Percentiles rank a stretch among this genome's conserved stretches.
These are phyloP conservation scores for Daubentonia madagascariensis DNA, from an alignment of 2,113 vertebrate species.

Conservation along the genomic window DNA sequence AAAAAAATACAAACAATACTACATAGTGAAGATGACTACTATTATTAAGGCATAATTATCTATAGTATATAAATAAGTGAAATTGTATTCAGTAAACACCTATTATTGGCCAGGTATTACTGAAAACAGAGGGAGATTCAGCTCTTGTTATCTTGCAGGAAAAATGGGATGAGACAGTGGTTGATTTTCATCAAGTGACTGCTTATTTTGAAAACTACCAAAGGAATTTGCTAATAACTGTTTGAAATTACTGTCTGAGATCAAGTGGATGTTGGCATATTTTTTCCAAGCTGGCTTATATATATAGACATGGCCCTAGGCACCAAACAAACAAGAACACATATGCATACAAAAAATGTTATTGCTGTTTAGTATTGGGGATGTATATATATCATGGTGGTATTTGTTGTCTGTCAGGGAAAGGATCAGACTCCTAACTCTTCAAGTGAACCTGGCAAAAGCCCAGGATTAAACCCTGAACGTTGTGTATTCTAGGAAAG, in stretches of 20 bases:
- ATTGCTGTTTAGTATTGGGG: not conserved
- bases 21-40: not conserved
- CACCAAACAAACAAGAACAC: not conserved
- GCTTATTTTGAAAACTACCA: not conserved
- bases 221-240: not conserved
- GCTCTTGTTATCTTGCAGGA: not conserved
- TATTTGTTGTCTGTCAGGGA: not conserved
- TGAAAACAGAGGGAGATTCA: not conserved
- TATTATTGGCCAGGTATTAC: not conserved
- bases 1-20: not conserved
- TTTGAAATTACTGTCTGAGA: not conserved
- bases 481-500: not conserved
- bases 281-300: not conserved
- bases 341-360: not conserved
- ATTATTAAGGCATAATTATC: not conserved
- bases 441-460: not conserved
- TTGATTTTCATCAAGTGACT: not conserved
- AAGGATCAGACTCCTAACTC: not conserved
- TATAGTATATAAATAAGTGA: not conserved
- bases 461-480: not conserved
- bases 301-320: not conserved
- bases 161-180: not conserved
- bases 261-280: not conserved
- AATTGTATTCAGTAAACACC: not conserved
- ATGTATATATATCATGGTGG: accelerated